phyloP scores from a whole-genome alignment of 2,113 vertebrate species.

The Hemiprocne comata region DNA sequence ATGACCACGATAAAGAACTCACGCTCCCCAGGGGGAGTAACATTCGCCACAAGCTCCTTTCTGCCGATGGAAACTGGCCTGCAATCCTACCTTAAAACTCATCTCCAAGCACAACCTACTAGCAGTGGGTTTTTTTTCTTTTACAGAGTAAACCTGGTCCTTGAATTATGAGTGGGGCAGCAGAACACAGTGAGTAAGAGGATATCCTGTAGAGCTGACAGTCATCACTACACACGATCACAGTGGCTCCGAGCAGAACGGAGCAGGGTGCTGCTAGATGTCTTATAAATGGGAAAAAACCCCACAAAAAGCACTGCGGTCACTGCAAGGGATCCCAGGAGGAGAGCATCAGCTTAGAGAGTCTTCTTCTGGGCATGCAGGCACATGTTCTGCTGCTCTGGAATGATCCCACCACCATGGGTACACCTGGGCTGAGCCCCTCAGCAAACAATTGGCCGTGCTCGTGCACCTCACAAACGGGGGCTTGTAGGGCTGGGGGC shows the following conservation, averaged over 20 bases:
- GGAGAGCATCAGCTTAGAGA: neutral
- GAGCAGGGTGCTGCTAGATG: neutral
- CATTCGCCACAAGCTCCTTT: neutral
- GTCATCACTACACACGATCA: neutral
- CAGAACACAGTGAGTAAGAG: neutral
- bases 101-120: neutral
- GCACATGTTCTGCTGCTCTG: neutral
- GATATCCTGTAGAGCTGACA: neutral
- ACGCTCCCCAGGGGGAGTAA: neutral
- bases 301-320: neutral
- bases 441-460: neutral
- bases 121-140: neutral
- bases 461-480: too few relatives aligned
- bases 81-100: neutral
- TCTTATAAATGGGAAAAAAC: neutral
- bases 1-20: neutral
- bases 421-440: neutral
- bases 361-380: neutral
- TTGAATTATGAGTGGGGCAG: conserved; percentile 38
- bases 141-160: neutral
- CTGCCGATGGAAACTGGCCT: neutral
- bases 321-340: neutral
- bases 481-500: neutral
- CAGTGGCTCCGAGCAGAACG: neutral
- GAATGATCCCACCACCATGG: accelerated